Evolutionary conservation across 2,888 invertebrate genomes (phyloP).

Genomic region (Pedicia rivosa): DNA sequence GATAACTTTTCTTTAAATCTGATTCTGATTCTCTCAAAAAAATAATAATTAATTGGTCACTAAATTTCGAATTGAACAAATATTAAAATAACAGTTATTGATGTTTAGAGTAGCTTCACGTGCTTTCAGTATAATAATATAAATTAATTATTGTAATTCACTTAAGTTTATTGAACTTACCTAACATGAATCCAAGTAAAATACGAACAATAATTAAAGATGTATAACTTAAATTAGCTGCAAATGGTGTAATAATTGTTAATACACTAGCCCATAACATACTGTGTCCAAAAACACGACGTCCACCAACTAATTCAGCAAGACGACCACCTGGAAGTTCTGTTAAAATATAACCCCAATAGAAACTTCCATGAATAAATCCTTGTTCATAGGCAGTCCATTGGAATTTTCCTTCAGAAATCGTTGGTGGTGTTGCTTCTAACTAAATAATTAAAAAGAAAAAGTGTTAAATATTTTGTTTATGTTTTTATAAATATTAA

Average conservation of each 20-base stretch:
- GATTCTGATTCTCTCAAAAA: no score
- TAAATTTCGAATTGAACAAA: no score
- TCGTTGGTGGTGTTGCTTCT: no score
- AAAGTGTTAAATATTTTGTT: no score
- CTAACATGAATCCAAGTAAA: conserved; percentile 56
- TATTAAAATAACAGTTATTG: no score
- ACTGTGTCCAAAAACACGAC: conserved; percentile 73
- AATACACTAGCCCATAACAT: conserved; percentile 66
- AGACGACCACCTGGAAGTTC: conserved; percentile 78
- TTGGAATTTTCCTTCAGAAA: neutral
- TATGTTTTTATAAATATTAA: no score
- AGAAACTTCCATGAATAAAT: conserved; percentile 70
- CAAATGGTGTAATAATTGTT: conserved; percentile 64
- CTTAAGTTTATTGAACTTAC: conserved; percentile 10
- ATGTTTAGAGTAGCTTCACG: no score
- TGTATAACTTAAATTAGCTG: conserved; percentile 51
- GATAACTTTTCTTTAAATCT: no score
- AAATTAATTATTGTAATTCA: conserved; percentile 1
- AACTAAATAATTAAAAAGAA: no score
- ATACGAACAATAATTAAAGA: conserved; percentile 56
- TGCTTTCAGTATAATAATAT: no score
- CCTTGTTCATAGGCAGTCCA: conserved; percentile 48
- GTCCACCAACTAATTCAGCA: conserved; percentile 68
- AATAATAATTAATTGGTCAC: no score
- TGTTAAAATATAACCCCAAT: conserved; percentile 83